Evolutionary conservation across 2,888 invertebrate species (phyloP).

Genomic region (Physocephala rufipes): DNA sequence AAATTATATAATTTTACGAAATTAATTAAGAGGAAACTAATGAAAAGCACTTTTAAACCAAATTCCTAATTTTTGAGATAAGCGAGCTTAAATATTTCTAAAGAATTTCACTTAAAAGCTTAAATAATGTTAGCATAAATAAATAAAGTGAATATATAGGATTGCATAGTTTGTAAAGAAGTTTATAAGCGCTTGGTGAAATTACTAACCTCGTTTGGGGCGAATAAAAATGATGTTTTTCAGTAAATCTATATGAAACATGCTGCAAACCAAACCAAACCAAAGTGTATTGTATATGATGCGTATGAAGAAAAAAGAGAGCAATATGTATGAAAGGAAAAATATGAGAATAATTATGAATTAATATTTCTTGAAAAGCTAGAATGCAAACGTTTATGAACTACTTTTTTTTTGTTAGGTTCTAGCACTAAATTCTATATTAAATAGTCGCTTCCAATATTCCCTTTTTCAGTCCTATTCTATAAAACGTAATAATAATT

Average conservation of each 20-base stretch:
- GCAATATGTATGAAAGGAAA: conserved; percentile 34
- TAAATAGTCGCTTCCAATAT: neutral
- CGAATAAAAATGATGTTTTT: conserved; percentile 63
- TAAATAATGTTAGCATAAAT: too few species aligned
- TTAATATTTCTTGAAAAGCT: neutral
- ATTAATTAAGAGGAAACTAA: too few species aligned
- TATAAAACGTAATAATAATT: neutral
- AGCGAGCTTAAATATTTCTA: neutral
- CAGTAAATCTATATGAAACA: conserved; percentile 65
- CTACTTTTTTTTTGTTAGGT: neutral
- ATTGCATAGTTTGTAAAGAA: too few species aligned
- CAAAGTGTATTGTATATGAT: conserved; percentile 56
- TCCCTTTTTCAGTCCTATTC: too few species aligned
- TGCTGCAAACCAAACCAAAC: conserved; percentile 65
- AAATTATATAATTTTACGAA: too few species aligned
- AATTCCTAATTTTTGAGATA: too few species aligned
- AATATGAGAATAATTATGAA: conserved; percentile 4
- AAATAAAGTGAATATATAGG: too few species aligned
- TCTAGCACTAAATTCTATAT: too few species aligned
- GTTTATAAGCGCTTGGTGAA: neutral
- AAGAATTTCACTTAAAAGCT: neutral
- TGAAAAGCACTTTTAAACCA: too few species aligned
- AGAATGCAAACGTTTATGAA: neutral
- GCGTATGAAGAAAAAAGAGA: conserved; percentile 48
- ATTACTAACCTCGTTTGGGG: conserved; percentile 63